phyloP scores from a whole-genome alignment of 2,888 invertebrate species.

The Aphodius sticticus region DNA sequence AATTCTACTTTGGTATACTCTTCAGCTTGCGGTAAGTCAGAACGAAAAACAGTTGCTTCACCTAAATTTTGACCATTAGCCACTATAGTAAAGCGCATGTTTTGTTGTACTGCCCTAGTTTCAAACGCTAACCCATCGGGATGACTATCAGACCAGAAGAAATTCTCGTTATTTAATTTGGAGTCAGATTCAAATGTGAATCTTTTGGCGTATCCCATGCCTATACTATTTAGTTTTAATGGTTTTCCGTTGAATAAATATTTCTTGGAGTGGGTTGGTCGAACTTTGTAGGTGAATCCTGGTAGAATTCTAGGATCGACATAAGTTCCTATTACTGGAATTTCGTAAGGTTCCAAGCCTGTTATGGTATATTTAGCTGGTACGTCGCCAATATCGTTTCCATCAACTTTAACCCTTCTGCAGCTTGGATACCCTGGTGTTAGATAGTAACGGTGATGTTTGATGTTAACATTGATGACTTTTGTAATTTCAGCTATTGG shows the following conservation, averaged over 20 bases:
- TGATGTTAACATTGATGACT: constrained; percentile 64
- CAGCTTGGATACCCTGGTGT: constrained; percentile 68
- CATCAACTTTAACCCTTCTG: constrained; percentile 65
- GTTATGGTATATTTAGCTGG: constrained; percentile 72
- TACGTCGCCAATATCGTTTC: constrained; percentile 63
- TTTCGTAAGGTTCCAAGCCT: constrained; percentile 71
- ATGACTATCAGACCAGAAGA: constrained; percentile 76
- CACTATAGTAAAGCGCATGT: constrained; percentile 66
- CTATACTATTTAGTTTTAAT: constrained; percentile 66
- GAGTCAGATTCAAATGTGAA: constrained; percentile 70
- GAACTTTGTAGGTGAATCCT: constrained; percentile 72
- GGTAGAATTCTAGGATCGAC: constrained; percentile 70
- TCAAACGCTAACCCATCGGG: constrained; percentile 71
- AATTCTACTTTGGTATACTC: constrained; percentile 56
- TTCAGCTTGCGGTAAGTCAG: constrained; percentile 68
- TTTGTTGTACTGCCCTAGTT: constrained; percentile 67
- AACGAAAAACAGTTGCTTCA: constrained; percentile 68
- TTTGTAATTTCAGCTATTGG: constrained; percentile 62
- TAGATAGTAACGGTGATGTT: constrained; percentile 59
- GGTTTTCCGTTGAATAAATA: constrained; percentile 69
- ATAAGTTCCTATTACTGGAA: constrained; percentile 68
- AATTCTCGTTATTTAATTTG: constrained; percentile 66
- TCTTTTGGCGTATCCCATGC: constrained; percentile 74
- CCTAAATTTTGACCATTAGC: constrained; percentile 66
- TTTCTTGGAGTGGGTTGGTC: constrained; percentile 65